Evolutionary conservation across 1,140 invertebrate genomes (phyloP), one percentile per base, ranked within the genome.

Genomic region (Steinernema feltiae): DNA sequence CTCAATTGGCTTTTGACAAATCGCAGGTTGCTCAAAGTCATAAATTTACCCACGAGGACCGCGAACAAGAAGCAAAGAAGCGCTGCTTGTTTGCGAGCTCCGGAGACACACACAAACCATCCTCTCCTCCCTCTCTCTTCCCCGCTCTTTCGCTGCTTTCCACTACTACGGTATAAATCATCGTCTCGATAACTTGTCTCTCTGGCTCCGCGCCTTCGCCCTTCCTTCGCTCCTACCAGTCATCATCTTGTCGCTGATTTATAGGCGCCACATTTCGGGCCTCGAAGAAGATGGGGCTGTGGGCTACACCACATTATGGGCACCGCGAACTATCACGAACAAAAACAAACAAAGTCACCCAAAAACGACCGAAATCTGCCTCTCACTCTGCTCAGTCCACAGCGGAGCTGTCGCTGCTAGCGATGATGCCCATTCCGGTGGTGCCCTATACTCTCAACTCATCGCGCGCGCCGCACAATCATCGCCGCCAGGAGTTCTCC

Each of bases 171-270:
- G 53, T 63, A 63, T 63, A 63, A 63, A 63, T 63, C 53, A 63
- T 63, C 53, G 53, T 63, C 53, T 63, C 53, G 53, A 63, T 63
- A 63, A 63, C 53, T 63, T 63, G 53, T 63, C 53, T n/a, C n/a
- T 18, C 53, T 27, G 53, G 24, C 53, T 63, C 53, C 7, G 53
- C 53, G 53, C 53, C 53, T 63, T 63, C 53, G 53, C 53, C 53
- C 24, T 41, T 41, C 35, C 35, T 41, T 18, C 35, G 15, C 7
- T 63, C 53, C 53, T 27, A 15, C 24, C 53, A 63, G 53, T 63
- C 53, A 63, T 63, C 53, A 63, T 63, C 24, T 63, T 63, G 53
- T 63, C 53, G 7, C 53, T 63, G 53, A 63, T 63, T 63, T 63
- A 63, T 63, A 63, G 53, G 24, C 53, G 24, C 7, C 53, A 63